phyloP scores from a whole-genome alignment of 2,888 invertebrate species.

The Kuschelorhynchus macadamiae region DNA sequence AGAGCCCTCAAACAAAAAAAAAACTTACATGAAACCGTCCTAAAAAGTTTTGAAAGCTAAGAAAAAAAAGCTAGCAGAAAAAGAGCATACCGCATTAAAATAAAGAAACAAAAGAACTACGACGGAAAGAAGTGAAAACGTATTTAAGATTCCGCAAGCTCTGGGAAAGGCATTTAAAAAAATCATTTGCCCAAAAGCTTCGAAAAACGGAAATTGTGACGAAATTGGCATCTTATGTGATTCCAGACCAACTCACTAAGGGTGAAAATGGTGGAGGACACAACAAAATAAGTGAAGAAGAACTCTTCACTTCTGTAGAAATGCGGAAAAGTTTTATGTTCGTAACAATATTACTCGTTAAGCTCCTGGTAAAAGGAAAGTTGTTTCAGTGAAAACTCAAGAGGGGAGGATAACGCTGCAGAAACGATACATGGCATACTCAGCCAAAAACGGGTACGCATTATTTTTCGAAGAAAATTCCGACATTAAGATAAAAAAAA shows the following conservation, averaged over 20 bases:
- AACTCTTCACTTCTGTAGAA: too few relatives aligned
- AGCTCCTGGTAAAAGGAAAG: slow-evolving; percentile 14
- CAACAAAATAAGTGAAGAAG: slow-evolving; percentile 4
- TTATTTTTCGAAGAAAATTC: slow-evolving; percentile 23
- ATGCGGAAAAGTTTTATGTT: slow-evolving; percentile 9
- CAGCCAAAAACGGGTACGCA: slow-evolving; percentile 7
- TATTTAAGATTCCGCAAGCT: slow-evolving; percentile 1
- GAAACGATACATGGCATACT: slow-evolving; percentile 10
- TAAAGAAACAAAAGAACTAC: too few relatives aligned
- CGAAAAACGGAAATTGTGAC: slow-evolving; percentile 11
- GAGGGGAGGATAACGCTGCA: slow-evolving; percentile 11
- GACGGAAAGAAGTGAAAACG: too few relatives aligned
- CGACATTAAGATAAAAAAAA: slow-evolving; percentile 13
- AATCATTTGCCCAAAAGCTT: neutral
- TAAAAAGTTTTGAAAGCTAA: too few relatives aligned
- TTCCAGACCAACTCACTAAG: slow-evolving; percentile 13
- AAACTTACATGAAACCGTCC: too few relatives aligned
- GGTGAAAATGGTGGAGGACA: neutral
- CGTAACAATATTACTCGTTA: slow-evolving; percentile 9
- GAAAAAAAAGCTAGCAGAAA: too few relatives aligned
- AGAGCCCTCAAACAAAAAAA: too few relatives aligned
- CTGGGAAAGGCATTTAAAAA: slow-evolving; percentile 14
- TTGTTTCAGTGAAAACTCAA: slow-evolving; percentile 15
- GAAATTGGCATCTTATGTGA: slow-evolving; percentile 16
- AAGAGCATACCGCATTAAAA: too few relatives aligned